Evolutionary conservation across 2,888 invertebrate species (phyloP).

Genomic region (Raillietiella orientalis): DNA sequence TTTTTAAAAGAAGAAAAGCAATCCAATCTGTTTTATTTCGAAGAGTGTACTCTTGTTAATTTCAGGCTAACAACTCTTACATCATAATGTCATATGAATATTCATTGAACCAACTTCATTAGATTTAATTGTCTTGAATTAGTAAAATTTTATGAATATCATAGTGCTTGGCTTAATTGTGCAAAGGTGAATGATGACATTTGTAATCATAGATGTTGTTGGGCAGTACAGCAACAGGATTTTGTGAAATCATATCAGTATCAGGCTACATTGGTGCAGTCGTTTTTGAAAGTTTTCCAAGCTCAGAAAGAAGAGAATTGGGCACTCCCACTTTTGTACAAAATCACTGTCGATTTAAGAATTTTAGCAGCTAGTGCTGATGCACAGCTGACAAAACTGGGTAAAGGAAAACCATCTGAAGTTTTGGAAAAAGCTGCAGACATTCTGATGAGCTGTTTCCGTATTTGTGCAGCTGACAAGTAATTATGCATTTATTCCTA

Average conservation of each 20-base stretch:
- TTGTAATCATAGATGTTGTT: constrained; percentile 16
- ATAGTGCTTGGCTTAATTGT: constrained; percentile 1
- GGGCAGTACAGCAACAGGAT: constrained; percentile 17
- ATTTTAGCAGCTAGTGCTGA: constrained; percentile 52
- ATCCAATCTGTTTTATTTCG: no score
- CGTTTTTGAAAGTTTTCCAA: constrained; percentile 48
- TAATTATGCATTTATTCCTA: constrained; percentile 10
- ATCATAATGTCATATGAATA: background rate
- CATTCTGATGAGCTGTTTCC: constrained; percentile 62
- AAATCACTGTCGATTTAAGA: constrained; percentile 56
- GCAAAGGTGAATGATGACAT: background rate
- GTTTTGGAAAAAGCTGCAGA: constrained; percentile 76
- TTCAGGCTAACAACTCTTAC: no score
- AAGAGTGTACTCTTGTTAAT: no score
- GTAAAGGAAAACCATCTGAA: constrained; percentile 15
- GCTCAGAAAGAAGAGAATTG: constrained; percentile 79
- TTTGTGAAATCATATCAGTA: constrained; percentile 30
- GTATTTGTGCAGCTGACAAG: constrained; percentile 82
- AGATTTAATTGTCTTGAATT: background rate
- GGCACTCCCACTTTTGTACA: constrained; percentile 76
- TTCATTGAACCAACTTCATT: background rate
- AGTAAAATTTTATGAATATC: background rate
- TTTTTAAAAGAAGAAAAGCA: no score
- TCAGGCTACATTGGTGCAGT: constrained; percentile 40
- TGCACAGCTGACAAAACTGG: constrained; percentile 10